phyloP scores from a whole-genome alignment of 2,888 invertebrate species.

The Cryptosula pallasiana region DNA sequence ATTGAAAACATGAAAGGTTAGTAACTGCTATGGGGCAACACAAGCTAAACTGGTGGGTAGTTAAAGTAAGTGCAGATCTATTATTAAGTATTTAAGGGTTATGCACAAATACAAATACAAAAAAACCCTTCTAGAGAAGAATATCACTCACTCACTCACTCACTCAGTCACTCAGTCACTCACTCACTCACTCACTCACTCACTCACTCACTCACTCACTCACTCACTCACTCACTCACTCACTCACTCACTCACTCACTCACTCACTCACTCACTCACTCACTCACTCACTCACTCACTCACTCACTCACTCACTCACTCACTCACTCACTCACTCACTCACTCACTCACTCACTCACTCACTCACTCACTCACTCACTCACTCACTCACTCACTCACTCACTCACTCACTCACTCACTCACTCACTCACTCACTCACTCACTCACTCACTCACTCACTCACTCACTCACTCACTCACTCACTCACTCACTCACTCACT shows the following conservation, averaged over 20 bases:
- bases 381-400: slow-evolving; percentile 2
- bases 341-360: slow-evolving; percentile 2
- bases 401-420: slow-evolving; percentile 2
- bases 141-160: slow-evolving; percentile 2
- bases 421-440: slow-evolving; percentile 2
- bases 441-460: slow-evolving; percentile 2
- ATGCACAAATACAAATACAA: no score
- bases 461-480: slow-evolving; percentile 2
- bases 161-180: not conserved
- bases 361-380: slow-evolving; percentile 2
- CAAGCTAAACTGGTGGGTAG: no score
- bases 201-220: slow-evolving; percentile 2
- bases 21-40: no score
- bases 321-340: slow-evolving; percentile 2
- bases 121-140: no score
- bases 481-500: slow-evolving; percentile 2
- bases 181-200: slow-evolving; percentile 2
- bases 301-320: slow-evolving; percentile 2
- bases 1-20: no score
- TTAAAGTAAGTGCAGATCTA: no score
- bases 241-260: slow-evolving; percentile 2
- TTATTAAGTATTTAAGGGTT: no score
- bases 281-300: slow-evolving; percentile 2
- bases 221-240: slow-evolving; percentile 2
- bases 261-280: slow-evolving; percentile 2